phyloP scores from a whole-genome alignment of 2,888 invertebrate species.

The Ariolimax columbianus region DNA sequence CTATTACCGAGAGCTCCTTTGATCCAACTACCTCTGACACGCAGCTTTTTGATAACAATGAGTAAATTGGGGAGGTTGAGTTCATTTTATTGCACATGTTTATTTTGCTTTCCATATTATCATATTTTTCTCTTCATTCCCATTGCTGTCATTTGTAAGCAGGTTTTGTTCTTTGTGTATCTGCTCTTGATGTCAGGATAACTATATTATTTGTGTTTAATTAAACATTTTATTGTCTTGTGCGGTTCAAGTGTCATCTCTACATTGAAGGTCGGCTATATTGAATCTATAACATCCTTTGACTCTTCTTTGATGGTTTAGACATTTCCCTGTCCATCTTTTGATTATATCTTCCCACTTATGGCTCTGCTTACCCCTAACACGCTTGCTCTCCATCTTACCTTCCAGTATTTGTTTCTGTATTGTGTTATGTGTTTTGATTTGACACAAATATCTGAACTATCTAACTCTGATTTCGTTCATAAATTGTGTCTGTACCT shows the following conservation, averaged over 20 bases:
- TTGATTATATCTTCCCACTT: neutral
- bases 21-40: too few species aligned
- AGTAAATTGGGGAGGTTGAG: too few species aligned
- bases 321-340: neutral
- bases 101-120: too few species aligned
- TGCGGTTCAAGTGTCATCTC: neutral
- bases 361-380: neutral
- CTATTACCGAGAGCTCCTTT: too few species aligned
- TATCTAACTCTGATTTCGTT: neutral
- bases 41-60: too few species aligned
- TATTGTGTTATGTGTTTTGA: neutral
- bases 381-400: neutral
- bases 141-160: too few species aligned
- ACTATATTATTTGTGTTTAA: too few species aligned
- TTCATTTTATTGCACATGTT: too few species aligned
- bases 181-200: too few species aligned
- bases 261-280: neutral
- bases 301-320: neutral
- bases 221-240: too few species aligned
- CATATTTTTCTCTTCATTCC: too few species aligned
- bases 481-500: neutral
- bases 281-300: neutral
- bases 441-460: neutral
- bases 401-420: neutral
- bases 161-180: too few species aligned